Percentiles rank a stretch among this genome's conserved stretches.
These are phyloP conservation scores for Formicarius rufipectus DNA, from an alignment of 2,113 vertebrate genomes.

Conservation along the genomic window DNA sequence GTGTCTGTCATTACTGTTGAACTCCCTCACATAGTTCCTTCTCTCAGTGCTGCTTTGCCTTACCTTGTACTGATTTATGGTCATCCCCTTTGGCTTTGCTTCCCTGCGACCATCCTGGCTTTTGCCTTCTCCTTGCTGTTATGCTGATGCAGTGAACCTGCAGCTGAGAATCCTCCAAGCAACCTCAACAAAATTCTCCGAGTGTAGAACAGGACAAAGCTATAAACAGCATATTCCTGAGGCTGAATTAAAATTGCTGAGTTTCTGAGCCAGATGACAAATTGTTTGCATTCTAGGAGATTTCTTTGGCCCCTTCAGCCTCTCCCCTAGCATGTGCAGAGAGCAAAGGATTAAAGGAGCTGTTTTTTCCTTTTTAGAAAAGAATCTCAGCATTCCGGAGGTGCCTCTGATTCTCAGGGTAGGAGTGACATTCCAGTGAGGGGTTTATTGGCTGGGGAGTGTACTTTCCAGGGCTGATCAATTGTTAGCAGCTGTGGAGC, in stretches of 20 bases:
- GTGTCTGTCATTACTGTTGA: not conserved
- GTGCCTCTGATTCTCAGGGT: slow-evolving; percentile 48
- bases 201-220: not conserved
- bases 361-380: slow-evolving; percentile 42
- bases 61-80: not conserved
- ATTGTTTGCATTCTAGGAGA: slow-evolving; percentile 48
- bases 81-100: not conserved
- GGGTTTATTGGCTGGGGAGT: slow-evolving; percentile 19
- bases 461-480: not conserved
- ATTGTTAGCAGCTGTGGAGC: slow-evolving; percentile 43
- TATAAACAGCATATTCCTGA: not conserved
- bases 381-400: slow-evolving; percentile 53
- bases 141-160: slow-evolving; percentile 1
- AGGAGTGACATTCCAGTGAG: slow-evolving; percentile 57
- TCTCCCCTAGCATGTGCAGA: slow-evolving; percentile 32
- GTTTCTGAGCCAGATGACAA: slow-evolving; percentile 50
- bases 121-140: not conserved
- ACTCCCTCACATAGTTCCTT: not conserved
- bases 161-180: not conserved
- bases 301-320: slow-evolving; percentile 10
- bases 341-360: slow-evolving; percentile 40
- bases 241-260: slow-evolving; percentile 26
- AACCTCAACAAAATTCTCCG: not conserved
- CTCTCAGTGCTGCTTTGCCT: not conserved
- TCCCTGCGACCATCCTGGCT: not conserved